Evolutionary conservation across 2,113 vertebrate genomes (phyloP), one percentile per base, ranked within the genome.

Genomic region (Centrocercus urophasianus): DNA sequence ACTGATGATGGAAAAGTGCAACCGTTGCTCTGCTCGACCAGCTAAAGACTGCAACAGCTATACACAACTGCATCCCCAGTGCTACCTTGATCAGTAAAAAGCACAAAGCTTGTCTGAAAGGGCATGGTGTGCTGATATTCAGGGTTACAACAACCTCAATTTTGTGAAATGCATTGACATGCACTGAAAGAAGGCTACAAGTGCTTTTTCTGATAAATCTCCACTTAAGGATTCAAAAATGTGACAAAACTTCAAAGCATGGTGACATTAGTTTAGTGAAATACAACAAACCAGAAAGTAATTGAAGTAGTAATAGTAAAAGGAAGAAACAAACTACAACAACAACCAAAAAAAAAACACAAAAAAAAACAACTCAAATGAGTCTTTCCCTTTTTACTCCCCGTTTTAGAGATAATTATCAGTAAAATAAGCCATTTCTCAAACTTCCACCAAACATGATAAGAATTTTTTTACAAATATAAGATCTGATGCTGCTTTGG

Each of bases 381-480:
- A 32, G 32, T 13, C 6, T 38, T 65, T 50, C 10, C 16, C 5
- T 20, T 78, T 40, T 4, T 6, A 42, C 11, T 66, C 28, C 25
- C 8, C 12, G 32, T 19, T 40, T 61, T 50, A 66, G n/a, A 19
- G 20, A 19, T 1, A 66, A 8, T 34, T 21, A 56, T 16, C 11
- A 25, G 24, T 56, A 54, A 61, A 80, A 30, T 5, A 78, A 67
- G 30, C 11, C 11, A 56, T 25, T 77, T 82, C 7, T 36, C 10
- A 36, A n/a, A 11, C 20, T 34, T 83, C 59, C 40, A 30, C 7
- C 24, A 75, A 27, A 19, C 1, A 82, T 4, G 0, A 0, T 14
- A 60, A 71, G 6, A 9, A 5, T 54, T 20, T 81, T 82, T 90
- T 61, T 4, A 24, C 59, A 54, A 38, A 87, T 64, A 30, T 32